phyloP scores from a whole-genome alignment of 2,888 invertebrate species.

The Lithophane semibrunnea region DNA sequence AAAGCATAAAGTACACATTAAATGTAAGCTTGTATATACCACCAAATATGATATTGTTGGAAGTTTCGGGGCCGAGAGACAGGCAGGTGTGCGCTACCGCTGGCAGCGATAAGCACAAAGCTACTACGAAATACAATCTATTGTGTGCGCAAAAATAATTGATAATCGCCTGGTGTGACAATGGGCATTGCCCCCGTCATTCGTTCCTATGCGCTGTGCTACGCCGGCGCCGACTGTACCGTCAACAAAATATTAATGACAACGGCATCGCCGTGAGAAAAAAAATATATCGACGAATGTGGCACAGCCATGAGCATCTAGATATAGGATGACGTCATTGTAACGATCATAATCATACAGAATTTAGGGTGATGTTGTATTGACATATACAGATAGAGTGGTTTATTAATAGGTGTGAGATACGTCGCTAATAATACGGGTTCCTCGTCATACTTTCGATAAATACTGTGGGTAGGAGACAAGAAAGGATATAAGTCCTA shows the following conservation, averaged over 20 bases:
- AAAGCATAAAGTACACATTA: constrained; percentile 6
- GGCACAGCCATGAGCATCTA: constrained; percentile 30
- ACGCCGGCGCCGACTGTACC: constrained; percentile 38
- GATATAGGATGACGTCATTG: constrained; percentile 38
- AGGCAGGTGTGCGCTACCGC: constrained; percentile 91
- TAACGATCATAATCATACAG: constrained; percentile 17
- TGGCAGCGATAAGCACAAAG: constrained; percentile 78
- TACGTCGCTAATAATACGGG: constrained; percentile 16
- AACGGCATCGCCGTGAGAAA: constrained; percentile 51
- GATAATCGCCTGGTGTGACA: constrained; percentile 72
- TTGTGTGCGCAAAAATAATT: constrained; percentile 83
- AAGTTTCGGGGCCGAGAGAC: constrained; percentile 67
- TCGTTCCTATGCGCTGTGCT: constrained; percentile 33
- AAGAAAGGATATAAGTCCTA: constrained; percentile 10
- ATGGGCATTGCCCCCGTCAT: constrained; percentile 66
- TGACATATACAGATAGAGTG: constrained; percentile 15
- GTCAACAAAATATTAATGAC: constrained; percentile 65
- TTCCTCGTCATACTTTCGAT: constrained; percentile 11
- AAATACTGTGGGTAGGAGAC: background rate
- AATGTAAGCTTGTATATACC: background rate
- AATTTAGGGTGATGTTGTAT: constrained; percentile 29
- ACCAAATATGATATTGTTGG: constrained; percentile 44
- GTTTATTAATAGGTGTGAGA: constrained; percentile 30
- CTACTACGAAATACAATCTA: constrained; percentile 80
- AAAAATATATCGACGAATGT: constrained; percentile 44